These are phyloP conservation scores for Orthosia cruda DNA, from an alignment of 2,888 invertebrate species.

Conservation along the genomic window DNA sequence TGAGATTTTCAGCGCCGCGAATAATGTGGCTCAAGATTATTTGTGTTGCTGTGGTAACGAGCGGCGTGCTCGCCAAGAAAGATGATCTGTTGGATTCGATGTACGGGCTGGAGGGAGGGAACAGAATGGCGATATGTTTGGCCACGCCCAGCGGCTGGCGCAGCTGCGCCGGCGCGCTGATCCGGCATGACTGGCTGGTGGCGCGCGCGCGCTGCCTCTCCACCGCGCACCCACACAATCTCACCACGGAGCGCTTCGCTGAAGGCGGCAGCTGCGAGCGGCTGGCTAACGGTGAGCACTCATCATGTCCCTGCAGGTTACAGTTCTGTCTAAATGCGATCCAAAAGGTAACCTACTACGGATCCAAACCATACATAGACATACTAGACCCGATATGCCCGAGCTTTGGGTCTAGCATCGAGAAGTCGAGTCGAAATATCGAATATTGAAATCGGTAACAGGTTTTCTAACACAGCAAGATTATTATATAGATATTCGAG, in stretches of 20 bases:
- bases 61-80: conserved; percentile 27
- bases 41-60: conserved; percentile 30
- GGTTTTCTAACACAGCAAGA: background rate
- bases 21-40: conserved; percentile 53
- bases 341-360: no score
- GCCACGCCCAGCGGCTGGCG: conserved; percentile 39
- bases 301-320: background rate
- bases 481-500: background rate
- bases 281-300: conserved; percentile 40
- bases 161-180: conserved; percentile 66
- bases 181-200: conserved; percentile 71
- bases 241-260: conserved; percentile 40
- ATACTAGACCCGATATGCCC: no score
- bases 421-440: background rate
- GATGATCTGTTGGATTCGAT: conserved; percentile 56
- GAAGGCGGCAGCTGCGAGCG: conserved; percentile 52
- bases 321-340: background rate
- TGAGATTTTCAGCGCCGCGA: background rate
- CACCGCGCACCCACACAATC: conserved; percentile 3
- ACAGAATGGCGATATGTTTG: conserved; percentile 61
- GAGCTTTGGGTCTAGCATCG: background rate
- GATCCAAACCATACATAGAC: no score
- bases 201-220: conserved; percentile 66
- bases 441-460: background rate
- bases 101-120: conserved; percentile 55